Evolutionary conservation across 2,888 invertebrate genomes (phyloP).

Genomic region (Pandemis corylana): DNA sequence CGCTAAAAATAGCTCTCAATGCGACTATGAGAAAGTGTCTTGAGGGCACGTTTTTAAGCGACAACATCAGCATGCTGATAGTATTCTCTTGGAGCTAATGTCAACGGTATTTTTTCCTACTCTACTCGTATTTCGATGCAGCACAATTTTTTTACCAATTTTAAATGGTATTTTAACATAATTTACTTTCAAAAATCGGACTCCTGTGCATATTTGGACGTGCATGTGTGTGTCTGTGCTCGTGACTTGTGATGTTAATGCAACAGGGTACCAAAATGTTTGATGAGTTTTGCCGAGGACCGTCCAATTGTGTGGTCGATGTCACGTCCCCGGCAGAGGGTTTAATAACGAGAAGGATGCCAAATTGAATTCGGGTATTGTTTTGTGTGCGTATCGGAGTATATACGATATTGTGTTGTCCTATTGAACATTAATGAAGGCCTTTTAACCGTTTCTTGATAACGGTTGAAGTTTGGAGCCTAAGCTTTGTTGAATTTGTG

Average conservation of each 20-base stretch:
- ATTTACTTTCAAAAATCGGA: no score
- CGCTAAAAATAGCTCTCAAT: no score
- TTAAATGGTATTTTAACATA: no score
- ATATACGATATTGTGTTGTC: constrained; percentile 1
- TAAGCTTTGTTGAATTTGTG: neutral
- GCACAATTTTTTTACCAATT: no score
- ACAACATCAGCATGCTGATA: no score
- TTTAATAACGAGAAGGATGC: constrained; percentile 31
- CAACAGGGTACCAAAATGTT: constrained; percentile 12
- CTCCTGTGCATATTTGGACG: no score
- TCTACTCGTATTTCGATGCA: no score
- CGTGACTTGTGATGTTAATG: neutral
- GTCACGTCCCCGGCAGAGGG: constrained; percentile 23
- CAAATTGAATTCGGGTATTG: constrained; percentile 26
- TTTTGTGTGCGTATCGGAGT: neutral
- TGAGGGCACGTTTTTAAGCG: no score
- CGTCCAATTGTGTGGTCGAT: constrained; percentile 24
- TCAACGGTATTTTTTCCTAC: no score
- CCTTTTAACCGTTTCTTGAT: neutral
- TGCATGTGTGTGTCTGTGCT: neutral
- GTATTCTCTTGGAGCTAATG: no score
- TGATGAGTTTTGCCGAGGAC: neutral
- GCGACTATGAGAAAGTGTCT: no score
- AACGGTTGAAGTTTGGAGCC: neutral
- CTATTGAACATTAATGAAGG: constrained; percentile 22